These are phyloP conservation scores for Pharmacophagus antenor DNA, from an alignment of 2,888 invertebrate species.

Conservation along the genomic window DNA sequence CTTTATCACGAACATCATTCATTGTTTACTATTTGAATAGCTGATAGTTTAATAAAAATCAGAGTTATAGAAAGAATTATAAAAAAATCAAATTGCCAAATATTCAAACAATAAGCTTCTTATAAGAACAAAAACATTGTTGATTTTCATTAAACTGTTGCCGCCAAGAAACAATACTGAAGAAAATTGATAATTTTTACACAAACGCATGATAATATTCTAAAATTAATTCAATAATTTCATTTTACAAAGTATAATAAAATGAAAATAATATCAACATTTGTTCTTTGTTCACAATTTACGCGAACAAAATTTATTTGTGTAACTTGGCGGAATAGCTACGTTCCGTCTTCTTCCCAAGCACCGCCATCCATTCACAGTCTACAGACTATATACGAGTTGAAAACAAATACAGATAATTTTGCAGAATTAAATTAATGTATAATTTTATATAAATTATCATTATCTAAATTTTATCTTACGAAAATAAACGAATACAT, in stretches of 20 bases:
- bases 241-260: slow-evolving; percentile 30
- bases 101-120: slow-evolving; percentile 53
- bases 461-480: too few relatives aligned
- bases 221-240: slow-evolving; percentile 36
- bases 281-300: slow-evolving; percentile 36
- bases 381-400: slow-evolving; percentile 51
- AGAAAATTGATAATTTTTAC: slow-evolving; percentile 44
- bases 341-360: slow-evolving; percentile 47
- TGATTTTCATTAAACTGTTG: slow-evolving; percentile 61
- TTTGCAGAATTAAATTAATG: not conserved
- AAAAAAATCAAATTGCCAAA: slow-evolving; percentile 16
- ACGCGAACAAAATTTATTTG: slow-evolving; percentile 46
- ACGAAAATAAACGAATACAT: too few relatives aligned
- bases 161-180: slow-evolving; percentile 56
- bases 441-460: not conserved
- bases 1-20: slow-evolving; percentile 79
- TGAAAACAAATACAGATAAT: not conserved
- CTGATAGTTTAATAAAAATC: slow-evolving; percentile 7
- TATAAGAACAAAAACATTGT: slow-evolving; percentile 56
- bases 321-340: slow-evolving; percentile 52
- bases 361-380: slow-evolving; percentile 69
- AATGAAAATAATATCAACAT: slow-evolving; percentile 34
- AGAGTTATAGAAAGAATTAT: slow-evolving; percentile 27
- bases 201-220: slow-evolving; percentile 46
- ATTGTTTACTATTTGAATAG: slow-evolving; percentile 48